phyloP scores from a whole-genome alignment of 2,888 invertebrate genomes.

The Scaptomyza polygonia region DNA sequence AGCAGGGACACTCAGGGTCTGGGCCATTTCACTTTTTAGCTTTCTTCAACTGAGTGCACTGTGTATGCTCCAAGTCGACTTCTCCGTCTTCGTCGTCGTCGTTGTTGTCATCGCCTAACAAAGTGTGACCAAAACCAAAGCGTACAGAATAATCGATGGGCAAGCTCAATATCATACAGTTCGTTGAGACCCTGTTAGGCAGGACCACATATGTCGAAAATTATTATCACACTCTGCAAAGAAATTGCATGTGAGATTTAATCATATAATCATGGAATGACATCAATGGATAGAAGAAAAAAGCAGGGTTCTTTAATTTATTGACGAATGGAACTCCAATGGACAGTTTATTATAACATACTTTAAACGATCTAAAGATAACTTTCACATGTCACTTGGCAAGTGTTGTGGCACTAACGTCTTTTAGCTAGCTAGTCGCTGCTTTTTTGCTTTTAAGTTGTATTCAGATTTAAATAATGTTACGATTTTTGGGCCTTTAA shows the following conservation, averaged over 20 bases:
- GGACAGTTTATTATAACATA: too few relatives aligned
- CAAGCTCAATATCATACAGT: slow-evolving; percentile 16
- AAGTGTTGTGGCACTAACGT: too few relatives aligned
- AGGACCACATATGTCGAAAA: background rate
- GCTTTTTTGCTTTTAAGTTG: background rate
- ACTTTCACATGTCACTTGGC: too few relatives aligned
- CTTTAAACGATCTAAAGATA: too few relatives aligned
- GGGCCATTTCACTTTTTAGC: slow-evolving; percentile 50
- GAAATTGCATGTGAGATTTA: too few relatives aligned
- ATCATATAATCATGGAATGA: too few relatives aligned
- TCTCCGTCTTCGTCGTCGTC: background rate
- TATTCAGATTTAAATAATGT: background rate
- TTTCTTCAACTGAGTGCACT: slow-evolving; percentile 35
- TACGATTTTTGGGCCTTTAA: slow-evolving; percentile 38
- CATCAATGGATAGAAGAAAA: too few relatives aligned
- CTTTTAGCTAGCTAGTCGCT: background rate
- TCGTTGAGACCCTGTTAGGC: background rate
- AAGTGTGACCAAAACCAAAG: slow-evolving; percentile 28
- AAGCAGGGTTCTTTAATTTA: too few relatives aligned
- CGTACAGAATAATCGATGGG: slow-evolving; percentile 37
- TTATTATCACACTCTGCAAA: too few relatives aligned
- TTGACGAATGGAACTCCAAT: too few relatives aligned
- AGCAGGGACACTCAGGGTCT: background rate
- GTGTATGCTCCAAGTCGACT: background rate
- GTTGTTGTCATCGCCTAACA: slow-evolving; percentile 19